Percentiles rank a stretch among this genome's conserved stretches.
Conservation (phyloP, 2,888 invertebrate genomes). For the Hydroisotoma schaefferi region DNA sequence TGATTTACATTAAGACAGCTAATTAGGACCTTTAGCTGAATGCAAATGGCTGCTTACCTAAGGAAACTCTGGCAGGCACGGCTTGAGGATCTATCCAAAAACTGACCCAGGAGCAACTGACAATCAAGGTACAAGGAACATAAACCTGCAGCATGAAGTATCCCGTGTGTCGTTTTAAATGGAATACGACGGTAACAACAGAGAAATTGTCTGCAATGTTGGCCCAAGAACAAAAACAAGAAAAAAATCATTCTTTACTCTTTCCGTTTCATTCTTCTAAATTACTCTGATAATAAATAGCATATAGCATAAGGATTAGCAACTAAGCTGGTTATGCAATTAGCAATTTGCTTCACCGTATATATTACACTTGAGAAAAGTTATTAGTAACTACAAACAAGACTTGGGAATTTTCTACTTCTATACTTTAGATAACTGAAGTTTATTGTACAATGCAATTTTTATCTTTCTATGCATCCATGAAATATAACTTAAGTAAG, state of each 20-base stretch:
- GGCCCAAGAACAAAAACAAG: slow-evolving; percentile 5
- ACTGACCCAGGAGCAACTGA: slow-evolving; percentile 63
- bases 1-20: too few species aligned
- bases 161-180: slow-evolving; percentile 51
- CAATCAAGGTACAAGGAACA: slow-evolving; percentile 62
- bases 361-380: background rate
- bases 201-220: slow-evolving; percentile 50
- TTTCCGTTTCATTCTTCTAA: background rate
- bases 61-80: slow-evolving; percentile 62
- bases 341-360: too few species aligned
- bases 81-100: slow-evolving; percentile 66
- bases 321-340: too few species aligned
- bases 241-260: background rate
- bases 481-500: too few species aligned
- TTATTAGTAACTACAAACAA: background rate
- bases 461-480: too few species aligned
- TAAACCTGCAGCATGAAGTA: slow-evolving; percentile 65
- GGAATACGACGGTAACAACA: slow-evolving; percentile 51
- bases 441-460: too few species aligned
- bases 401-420: too few species aligned
- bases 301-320: too few species aligned
- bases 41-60: slow-evolving; percentile 53
- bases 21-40: too few species aligned
- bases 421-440: too few species aligned
- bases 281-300: background rate